Evolutionary conservation across 2,888 invertebrate species (phyloP), one percentile per base, ranked within the genome.

Genomic region (Pammene aurita): DNA sequence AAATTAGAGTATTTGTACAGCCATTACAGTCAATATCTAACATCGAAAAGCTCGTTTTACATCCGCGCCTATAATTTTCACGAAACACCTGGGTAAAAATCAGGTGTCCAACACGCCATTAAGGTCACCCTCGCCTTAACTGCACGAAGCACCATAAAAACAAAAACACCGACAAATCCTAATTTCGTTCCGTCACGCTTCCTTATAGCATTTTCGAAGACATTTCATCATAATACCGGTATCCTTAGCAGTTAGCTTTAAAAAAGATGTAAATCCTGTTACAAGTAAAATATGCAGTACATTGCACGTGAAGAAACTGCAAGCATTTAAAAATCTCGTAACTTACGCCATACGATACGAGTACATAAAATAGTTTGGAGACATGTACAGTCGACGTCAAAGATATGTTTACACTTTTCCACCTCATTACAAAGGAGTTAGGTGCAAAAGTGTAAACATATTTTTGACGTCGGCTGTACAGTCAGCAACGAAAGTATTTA

Each of bases 181-280:
- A 67, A 67, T 63, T 35, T 18, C 42, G 13, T 48, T 42, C 34
- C 62, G 56, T 63, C 67, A 63, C 62, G 62, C 64, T 68, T 57
- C 57, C 44, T 55, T 14, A 11, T 58, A 58, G 41, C 57, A 58
- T 67, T 67, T 61, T 64, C 58, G 63, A 63, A 68, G 68, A 68
- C 68, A 64, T 68, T 68, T 68, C 38, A 64, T 68, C 68, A 68
- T 68, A 68, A 68, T 68, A 38, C 67, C 38, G 50, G 60, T 68
- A 67, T 63, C 67, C 63, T 64, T 58, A 48, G 62, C 67, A 67
- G 67, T 67, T 62, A 50, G 68, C 63, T 68, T 64, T 54, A 63
- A 68, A 68, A 68, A 68, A 68, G 48, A 68, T 63, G 64, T 58
- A 68, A 67, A 67, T 67, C 50, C 62, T 50, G 18, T 52, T 34